A percentile compares a stretch with the other conserved stretches of the same genome.
These are phyloP conservation scores for Petrocephalus sullivani DNA, from an alignment of 2,797 vertebrate genomes.

Conservation along the genomic window DNA sequence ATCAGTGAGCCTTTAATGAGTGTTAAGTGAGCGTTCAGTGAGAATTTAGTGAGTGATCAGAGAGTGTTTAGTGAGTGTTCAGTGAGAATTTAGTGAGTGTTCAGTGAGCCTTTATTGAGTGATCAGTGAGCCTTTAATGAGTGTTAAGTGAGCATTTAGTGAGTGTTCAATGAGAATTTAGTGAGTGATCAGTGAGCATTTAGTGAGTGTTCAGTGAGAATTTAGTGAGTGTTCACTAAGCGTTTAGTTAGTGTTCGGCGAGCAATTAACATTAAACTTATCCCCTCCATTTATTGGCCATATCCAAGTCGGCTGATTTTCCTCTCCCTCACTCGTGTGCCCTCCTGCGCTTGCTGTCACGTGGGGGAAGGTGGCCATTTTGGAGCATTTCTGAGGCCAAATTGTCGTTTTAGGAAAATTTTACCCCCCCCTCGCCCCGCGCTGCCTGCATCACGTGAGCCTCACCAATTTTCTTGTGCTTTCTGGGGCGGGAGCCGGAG, in stretches of 20 bases:
- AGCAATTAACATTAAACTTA: not conserved
- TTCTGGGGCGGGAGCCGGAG: slow-evolving; percentile 44
- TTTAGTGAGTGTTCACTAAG: too few species aligned
- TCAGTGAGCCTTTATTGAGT: not conserved
- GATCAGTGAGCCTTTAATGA: too few species aligned
- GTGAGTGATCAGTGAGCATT: not conserved
- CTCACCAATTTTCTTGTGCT: slow-evolving; percentile 33
- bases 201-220: not conserved
- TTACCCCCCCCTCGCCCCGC: not conserved
- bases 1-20: too few species aligned
- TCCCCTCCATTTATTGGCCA: not conserved
- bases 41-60: not conserved
- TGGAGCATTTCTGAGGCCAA: not conserved
- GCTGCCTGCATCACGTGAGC: not conserved
- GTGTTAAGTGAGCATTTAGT: not conserved
- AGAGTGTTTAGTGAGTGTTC: not conserved
- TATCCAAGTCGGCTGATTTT: not conserved
- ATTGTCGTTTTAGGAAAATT: not conserved
- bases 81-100: not conserved
- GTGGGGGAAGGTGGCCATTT: not conserved
- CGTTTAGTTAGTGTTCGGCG: too few species aligned
- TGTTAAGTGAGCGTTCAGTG: not conserved
- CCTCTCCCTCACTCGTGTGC: not conserved
- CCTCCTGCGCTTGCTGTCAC: not conserved
- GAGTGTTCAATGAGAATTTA: too few species aligned